A percentile compares a stretch with the other conserved stretches of the same genome.
Conservation (phyloP, 2,888 invertebrate species). For the Caenorhabditis japonica region DNA sequence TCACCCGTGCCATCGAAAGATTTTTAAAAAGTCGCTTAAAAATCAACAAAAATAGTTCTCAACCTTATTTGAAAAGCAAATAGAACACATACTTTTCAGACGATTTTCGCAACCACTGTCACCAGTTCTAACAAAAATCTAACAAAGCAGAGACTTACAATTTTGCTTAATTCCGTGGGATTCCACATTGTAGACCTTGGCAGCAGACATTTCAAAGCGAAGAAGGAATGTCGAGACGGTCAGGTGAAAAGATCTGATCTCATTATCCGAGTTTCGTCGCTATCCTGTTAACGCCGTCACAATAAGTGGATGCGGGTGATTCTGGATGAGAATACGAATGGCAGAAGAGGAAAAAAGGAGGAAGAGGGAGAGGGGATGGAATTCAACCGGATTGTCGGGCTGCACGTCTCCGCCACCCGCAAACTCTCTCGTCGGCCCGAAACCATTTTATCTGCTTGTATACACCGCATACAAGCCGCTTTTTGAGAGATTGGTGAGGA, state of each 20-base stretch:
- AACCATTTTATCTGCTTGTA: conserved; percentile 39
- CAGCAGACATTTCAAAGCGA: conserved; percentile 7
- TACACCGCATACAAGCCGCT: conserved; percentile 22
- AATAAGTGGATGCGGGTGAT: background rate
- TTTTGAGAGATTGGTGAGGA: conserved; percentile 20
- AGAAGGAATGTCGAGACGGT: conserved; percentile 8
- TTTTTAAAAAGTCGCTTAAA: background rate
- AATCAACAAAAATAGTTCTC: background rate
- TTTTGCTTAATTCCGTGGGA: background rate
- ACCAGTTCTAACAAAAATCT: no score
- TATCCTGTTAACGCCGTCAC: conserved; percentile 6
- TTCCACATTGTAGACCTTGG: conserved; percentile 4
- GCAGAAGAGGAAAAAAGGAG: background rate
- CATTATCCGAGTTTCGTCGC: conserved; percentile 13
- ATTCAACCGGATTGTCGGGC: conserved; percentile 1
- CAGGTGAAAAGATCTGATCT: conserved; percentile 18
- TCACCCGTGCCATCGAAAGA: no score
- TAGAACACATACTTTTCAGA: no score
- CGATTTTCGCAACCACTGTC: no score
- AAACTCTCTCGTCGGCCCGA: conserved; percentile 4
- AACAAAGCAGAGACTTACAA: background rate
- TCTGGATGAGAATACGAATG: conserved; percentile 12
- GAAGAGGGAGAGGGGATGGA: no score
- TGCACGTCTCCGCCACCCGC: conserved; percentile 13
- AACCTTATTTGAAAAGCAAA: conserved; percentile 8